Evolutionary conservation across 1,140 invertebrate genomes (phyloP).

Genomic region (Charaxes varanes): DNA sequence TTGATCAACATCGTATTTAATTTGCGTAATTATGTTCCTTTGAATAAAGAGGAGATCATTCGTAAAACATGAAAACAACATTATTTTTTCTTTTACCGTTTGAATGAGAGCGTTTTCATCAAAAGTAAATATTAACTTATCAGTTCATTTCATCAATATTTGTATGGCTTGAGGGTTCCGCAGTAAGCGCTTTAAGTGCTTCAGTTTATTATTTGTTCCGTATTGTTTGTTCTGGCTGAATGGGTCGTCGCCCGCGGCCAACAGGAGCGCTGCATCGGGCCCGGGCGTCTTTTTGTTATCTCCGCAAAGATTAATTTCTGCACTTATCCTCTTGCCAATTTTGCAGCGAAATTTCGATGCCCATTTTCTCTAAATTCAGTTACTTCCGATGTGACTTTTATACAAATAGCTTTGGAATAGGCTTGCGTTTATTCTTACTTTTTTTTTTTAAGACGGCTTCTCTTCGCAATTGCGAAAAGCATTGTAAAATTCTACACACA

Average conservation of each 20-base stretch:
- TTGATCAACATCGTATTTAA: too few relatives aligned
- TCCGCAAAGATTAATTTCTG: slow-evolving; percentile 13
- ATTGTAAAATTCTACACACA: too few relatives aligned
- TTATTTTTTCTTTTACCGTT: too few relatives aligned
- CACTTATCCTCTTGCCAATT: slow-evolving; percentile 7
- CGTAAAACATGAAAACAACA: too few relatives aligned
- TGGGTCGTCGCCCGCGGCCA: slow-evolving; percentile 17
- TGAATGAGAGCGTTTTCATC: too few relatives aligned
- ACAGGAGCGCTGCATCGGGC: slow-evolving; percentile 4
- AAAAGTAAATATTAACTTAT: too few relatives aligned
- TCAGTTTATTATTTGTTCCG: slow-evolving; percentile 8
- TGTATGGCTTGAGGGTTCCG: neutral
- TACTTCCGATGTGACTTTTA: slow-evolving; percentile 7
- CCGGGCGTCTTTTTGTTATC: slow-evolving; percentile 12
- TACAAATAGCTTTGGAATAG: slow-evolving; percentile 2
- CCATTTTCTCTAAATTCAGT: neutral
- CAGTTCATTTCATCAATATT: too few relatives aligned
- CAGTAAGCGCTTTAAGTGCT: slow-evolving; percentile 17
- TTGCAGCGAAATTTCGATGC: slow-evolving; percentile 1
- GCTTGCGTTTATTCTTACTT: too few relatives aligned
- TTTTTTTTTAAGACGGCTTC: too few relatives aligned
- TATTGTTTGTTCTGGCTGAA: slow-evolving; percentile 23
- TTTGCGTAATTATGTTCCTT: too few relatives aligned
- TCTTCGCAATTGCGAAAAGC: too few relatives aligned
- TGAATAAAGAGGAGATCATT: too few relatives aligned